These are phyloP conservation scores for Barbus barbus DNA, from an alignment of 2,113 vertebrate genomes.

Conservation along the genomic window DNA sequence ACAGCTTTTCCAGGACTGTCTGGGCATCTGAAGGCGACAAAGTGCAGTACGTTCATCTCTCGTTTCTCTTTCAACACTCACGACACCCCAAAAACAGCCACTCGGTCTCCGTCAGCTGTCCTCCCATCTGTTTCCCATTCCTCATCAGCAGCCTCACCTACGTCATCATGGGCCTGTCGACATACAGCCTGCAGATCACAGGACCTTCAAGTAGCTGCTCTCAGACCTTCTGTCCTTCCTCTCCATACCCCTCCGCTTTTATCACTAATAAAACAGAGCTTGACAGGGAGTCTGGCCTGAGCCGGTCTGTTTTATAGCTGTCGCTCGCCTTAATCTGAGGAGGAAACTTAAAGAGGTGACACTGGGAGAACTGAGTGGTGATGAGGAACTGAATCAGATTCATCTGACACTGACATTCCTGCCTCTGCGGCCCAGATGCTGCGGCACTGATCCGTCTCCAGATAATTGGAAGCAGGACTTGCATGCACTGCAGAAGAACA, in stretches of 20 bases:
- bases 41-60: neutral
- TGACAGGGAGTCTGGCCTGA: conserved; percentile 20
- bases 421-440: conserved; percentile 30
- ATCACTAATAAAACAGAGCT: conserved; percentile 30
- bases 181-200: neutral
- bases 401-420: conserved; percentile 1
- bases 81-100: too few species aligned
- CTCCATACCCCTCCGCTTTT: neutral
- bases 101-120: neutral
- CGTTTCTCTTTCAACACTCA: neutral
- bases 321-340: conserved; percentile 1
- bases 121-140: conserved; percentile 33
- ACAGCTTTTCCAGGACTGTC: too few species aligned
- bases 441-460: neutral
- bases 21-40: neutral
- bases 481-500: neutral
- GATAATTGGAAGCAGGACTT: conserved; percentile 34
- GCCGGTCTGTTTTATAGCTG: conserved; percentile 9
- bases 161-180: too few species aligned
- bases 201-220: conserved; percentile 28
- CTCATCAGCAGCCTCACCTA: conserved; percentile 16
- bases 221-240: conserved; percentile 13
- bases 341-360: conserved; percentile 42
- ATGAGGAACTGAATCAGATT: conserved; percentile 37
- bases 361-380: conserved; percentile 23